Conservation (phyloP, 2,888 invertebrate genomes). For the Polydrusus pterygomalis region DNA sequence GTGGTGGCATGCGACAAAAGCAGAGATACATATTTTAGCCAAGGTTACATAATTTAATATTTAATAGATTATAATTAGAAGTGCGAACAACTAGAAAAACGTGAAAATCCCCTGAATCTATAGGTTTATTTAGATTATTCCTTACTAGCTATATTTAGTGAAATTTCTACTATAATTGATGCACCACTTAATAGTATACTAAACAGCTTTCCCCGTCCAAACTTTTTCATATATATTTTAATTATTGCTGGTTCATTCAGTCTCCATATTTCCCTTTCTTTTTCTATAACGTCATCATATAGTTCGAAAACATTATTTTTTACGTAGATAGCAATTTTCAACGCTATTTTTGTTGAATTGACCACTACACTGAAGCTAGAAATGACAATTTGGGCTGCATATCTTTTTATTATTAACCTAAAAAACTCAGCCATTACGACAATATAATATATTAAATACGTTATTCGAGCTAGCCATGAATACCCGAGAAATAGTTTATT, state of each 20-base stretch:
- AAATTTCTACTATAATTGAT: neutral
- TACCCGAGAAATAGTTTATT: neutral
- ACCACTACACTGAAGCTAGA: constrained; percentile 16
- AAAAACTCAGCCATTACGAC: constrained; percentile 12
- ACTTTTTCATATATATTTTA: constrained; percentile 15
- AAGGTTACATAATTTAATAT: no score
- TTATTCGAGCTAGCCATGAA: neutral
- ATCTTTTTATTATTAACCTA: constrained; percentile 17
- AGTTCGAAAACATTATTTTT: constrained; percentile 19
- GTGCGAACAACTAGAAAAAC: no score
- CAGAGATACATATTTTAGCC: no score
- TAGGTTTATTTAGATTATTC: no score
- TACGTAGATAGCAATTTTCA: constrained; percentile 8
- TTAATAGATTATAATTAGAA: no score
- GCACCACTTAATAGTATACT: neutral
- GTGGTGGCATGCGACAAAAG: no score
- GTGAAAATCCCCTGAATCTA: no score
- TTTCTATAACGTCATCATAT: constrained; percentile 22
- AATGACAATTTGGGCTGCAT: constrained; percentile 5
- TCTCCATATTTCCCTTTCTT: constrained; percentile 28
- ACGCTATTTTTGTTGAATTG: constrained; percentile 10
- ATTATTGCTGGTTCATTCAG: constrained; percentile 11
- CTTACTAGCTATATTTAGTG: neutral
- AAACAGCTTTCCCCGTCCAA: constrained; percentile 5
- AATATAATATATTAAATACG: constrained; percentile 1